Evolutionary conservation across 2,113 vertebrate genomes (phyloP).

Genomic region (Chunga burmeisteri): DNA sequence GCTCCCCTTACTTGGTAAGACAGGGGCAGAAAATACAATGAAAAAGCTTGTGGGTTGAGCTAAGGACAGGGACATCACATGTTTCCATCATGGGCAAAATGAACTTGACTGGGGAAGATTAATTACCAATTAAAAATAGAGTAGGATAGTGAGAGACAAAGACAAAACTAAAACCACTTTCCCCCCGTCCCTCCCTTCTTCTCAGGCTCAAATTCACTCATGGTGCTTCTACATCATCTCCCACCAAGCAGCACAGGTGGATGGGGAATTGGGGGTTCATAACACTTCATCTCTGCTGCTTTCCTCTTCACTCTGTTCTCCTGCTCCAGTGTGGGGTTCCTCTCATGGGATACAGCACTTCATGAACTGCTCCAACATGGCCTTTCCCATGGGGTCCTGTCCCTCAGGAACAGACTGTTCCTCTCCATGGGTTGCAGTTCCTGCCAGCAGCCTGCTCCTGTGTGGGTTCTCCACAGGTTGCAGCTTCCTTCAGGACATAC

Average conservation of each 20-base stretch:
- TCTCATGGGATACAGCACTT: neutral
- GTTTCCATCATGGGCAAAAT: neutral
- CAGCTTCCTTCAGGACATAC: neutral
- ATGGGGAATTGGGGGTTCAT: neutral
- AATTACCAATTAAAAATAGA: neutral
- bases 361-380: neutral
- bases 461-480: neutral
- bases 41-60: neutral
- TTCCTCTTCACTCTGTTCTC: neutral
- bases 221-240: neutral
- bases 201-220: neutral
- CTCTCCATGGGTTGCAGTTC: neutral
- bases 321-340: neutral
- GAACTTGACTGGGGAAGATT: neutral
- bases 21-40: neutral
- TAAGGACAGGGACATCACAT: neutral
- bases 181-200: neutral
- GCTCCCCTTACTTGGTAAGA: neutral
- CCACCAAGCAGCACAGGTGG: neutral
- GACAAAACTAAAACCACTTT: neutral
- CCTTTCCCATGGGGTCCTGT: neutral
- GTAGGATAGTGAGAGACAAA: neutral
- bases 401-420: neutral
- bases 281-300: neutral
- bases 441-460: neutral